Percentiles rank a stretch among this genome's conserved stretches.
Evolutionary conservation across 2,888 invertebrate genomes (phyloP).

Genomic region (Uloborus plumipes): DNA sequence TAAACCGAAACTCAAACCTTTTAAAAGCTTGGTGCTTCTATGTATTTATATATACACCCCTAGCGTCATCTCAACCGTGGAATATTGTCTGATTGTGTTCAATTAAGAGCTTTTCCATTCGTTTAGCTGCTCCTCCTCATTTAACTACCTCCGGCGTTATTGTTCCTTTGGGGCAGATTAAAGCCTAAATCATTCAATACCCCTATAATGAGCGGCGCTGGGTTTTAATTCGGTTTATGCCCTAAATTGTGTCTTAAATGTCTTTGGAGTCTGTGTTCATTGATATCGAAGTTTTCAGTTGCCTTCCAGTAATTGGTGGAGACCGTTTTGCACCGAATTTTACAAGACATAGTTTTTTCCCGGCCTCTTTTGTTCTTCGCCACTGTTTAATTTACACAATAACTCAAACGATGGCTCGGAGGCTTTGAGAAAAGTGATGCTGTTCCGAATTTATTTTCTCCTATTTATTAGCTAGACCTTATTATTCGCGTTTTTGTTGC

Average conservation of each 20-base stretch:
- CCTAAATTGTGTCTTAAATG: slow-evolving; percentile 56
- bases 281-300: slow-evolving; percentile 33
- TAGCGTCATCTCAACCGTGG: slow-evolving; percentile 19
- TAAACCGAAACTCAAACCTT: slow-evolving; percentile 8
- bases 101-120: slow-evolving; percentile 57
- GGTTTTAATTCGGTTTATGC: slow-evolving; percentile 57
- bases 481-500: too few relatives aligned
- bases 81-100: slow-evolving; percentile 62
- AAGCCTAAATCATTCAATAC: slow-evolving; percentile 56
- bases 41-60: background rate
- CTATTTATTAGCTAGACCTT: too few relatives aligned
- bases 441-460: too few relatives aligned
- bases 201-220: slow-evolving; percentile 39
- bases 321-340: slow-evolving; percentile 19
- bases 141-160: slow-evolving; percentile 49
- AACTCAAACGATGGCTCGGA: too few relatives aligned
- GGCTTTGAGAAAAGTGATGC: too few relatives aligned
- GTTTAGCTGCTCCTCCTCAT: slow-evolving; percentile 48
- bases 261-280: slow-evolving; percentile 37
- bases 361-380: background rate
- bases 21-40: slow-evolving; percentile 27
- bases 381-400: too few relatives aligned
- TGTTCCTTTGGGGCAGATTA: slow-evolving; percentile 53
- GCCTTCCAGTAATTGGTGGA: slow-evolving; percentile 32
- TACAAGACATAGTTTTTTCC: background rate